These are phyloP conservation scores for Sander lucioperca DNA, from an alignment of 2,113 vertebrate genomes.

Conservation along the genomic window DNA sequence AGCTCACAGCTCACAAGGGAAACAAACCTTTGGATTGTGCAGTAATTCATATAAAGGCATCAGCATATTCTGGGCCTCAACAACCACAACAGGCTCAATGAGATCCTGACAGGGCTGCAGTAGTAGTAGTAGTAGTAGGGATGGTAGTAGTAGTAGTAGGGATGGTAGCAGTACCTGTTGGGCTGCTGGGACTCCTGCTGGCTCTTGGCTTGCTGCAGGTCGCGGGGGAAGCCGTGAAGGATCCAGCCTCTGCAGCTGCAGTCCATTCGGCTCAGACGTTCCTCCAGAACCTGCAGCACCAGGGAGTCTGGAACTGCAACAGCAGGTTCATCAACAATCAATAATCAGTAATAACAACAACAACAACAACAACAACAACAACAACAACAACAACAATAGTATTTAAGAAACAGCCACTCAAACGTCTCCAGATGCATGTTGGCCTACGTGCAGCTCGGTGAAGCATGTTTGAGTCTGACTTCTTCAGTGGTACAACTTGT, in stretches of 20 bases:
- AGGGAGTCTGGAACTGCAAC: conserved; percentile 87
- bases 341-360: neutral
- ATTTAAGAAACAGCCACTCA: neutral
- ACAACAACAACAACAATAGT: neutral
- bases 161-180: conserved; percentile 85
- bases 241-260: conserved; percentile 72
- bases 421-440: too few relatives aligned
- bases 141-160: neutral
- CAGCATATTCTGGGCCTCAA: too few relatives aligned
- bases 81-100: too few relatives aligned
- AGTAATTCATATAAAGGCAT: too few relatives aligned
- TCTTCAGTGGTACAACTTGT: too few relatives aligned
- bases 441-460: too few relatives aligned
- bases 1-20: too few relatives aligned
- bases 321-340: neutral
- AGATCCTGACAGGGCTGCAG: neutral
- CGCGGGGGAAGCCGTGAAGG: conserved; percentile 62
- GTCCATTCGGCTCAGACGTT: conserved; percentile 79
- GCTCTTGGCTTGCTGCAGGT: conserved; percentile 57
- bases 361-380: neutral
- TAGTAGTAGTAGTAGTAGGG: neutral
- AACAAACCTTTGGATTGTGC: too few relatives aligned
- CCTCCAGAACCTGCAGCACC: conserved; percentile 83
- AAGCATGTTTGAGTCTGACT: too few relatives aligned
- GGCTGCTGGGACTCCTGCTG: conserved; percentile 70